Evolutionary conservation across 1,140 invertebrate genomes (phyloP).

Genomic region (Drosophila prosaltans): DNA sequence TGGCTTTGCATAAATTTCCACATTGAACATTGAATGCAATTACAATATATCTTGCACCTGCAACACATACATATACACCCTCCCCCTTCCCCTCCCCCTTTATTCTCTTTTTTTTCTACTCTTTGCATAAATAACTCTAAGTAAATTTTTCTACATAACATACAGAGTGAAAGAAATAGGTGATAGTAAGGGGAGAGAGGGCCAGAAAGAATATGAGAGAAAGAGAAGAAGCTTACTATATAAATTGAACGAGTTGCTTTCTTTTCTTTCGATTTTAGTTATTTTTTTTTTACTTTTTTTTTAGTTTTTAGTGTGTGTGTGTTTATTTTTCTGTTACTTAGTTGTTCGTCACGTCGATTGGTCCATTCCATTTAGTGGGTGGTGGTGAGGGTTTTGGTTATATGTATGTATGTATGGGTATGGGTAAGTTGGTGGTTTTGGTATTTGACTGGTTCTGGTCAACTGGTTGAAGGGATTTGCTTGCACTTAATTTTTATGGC

Average conservation of each 20-base stretch:
- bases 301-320: slow-evolving; percentile 5
- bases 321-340: slow-evolving; percentile 45
- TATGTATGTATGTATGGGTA: no score
- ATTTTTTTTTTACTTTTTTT: slow-evolving; percentile 43
- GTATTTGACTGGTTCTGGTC: slow-evolving; percentile 13
- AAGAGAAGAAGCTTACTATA: slow-evolving; percentile 66
- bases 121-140: slow-evolving; percentile 78
- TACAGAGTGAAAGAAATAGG: slow-evolving; percentile 15
- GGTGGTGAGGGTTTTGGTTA: no score
- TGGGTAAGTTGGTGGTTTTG: slow-evolving; percentile 7
- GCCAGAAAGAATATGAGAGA: slow-evolving; percentile 23
- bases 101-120: slow-evolving; percentile 12
- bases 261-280: slow-evolving; percentile 17
- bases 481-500: slow-evolving; percentile 43
- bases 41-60: slow-evolving; percentile 73
- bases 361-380: slow-evolving; percentile 44
- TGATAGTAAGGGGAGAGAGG: neutral
- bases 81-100: slow-evolving; percentile 3
- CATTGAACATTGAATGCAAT: slow-evolving; percentile 67
- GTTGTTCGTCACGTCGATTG: slow-evolving; percentile 76
- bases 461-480: slow-evolving; percentile 32
- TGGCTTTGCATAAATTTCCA: slow-evolving; percentile 76
- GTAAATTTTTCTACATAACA: slow-evolving; percentile 70
- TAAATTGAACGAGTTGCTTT: slow-evolving; percentile 63
- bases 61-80: neutral